Base-by-base conservation (phyloP, 1,140 invertebrate genomes). In the Sesamia nonagrioides region DNA sequence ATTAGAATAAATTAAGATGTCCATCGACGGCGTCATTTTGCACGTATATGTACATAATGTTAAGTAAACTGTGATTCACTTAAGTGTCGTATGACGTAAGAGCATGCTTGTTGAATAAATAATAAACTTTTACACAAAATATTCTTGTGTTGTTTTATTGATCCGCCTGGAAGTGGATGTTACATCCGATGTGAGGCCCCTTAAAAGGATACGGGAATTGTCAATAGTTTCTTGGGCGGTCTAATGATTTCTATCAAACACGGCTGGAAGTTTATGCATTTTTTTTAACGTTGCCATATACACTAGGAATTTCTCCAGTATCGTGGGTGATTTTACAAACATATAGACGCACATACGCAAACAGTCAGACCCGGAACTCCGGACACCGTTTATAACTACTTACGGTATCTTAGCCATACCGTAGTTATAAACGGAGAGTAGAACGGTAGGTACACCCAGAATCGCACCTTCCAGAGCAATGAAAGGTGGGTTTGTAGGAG, bases 1-100 rank as follows among this genome's bases (percentile, higher is more conserved):
- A 13, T 7, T 56, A 56, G 21, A 7, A 11, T 56, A 56, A 54
- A 56, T 56, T 56, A 56, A 9, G 2, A 15, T 56, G 21, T n/a
- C 13, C 0, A 13, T 35, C 13, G 40, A 52, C 37, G 48, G 18
- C n/a, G 4, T 71, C 6, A 71, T 2, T 52, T 3, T 45, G 54
- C 52, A 58, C 27, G 35, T 17, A 4, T 63, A 61, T 75, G 73
- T 75, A 75, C 27, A 75, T 75, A 63, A 61, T 35, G 40, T 50
- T 18, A 77, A 45, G 33, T 61, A 78, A 79, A 71, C 80, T 82
- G 80, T 82, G 80, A 82, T 82, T 76, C 42, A 72, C 3, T 45
- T n/a, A 18, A n/a, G 76, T 75, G 77, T 78, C 27, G 68, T 69
- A 74, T 37, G 54, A 74, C n/a, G 21, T 45, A 72, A 58, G 68